phyloP scores from a whole-genome alignment of 2,888 invertebrate genomes.

The Chloromyia formosa region DNA sequence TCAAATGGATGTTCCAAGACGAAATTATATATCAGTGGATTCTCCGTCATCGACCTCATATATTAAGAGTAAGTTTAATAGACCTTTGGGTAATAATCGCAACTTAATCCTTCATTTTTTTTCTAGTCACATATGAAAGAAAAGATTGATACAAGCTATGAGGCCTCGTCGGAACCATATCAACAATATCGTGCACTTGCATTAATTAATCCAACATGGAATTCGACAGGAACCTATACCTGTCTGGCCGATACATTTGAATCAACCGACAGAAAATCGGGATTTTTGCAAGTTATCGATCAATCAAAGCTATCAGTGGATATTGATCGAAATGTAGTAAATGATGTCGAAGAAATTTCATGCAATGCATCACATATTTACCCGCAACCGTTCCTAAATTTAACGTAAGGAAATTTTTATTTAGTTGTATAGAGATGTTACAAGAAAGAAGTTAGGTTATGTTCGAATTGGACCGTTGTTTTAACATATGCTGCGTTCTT shows the following conservation, averaged over 20 bases:
- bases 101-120: slow-evolving; percentile 14
- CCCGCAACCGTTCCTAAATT: slow-evolving; percentile 51
- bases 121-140: slow-evolving; percentile 61
- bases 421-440: background rate
- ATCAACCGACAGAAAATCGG: slow-evolving; percentile 65
- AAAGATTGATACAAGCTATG: slow-evolving; percentile 71
- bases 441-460: background rate
- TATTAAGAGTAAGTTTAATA: slow-evolving; percentile 65
- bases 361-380: slow-evolving; percentile 51
- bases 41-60: slow-evolving; percentile 73
- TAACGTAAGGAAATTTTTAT: slow-evolving; percentile 49
- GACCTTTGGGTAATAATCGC: too few species aligned
- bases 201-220: slow-evolving; percentile 73
- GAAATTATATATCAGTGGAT: slow-evolving; percentile 85
- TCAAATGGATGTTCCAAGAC: slow-evolving; percentile 79
- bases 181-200: slow-evolving; percentile 76
- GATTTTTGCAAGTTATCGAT: slow-evolving; percentile 52
- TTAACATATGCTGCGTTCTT: too few species aligned
- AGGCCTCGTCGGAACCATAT: slow-evolving; percentile 72
- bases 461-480: too few species aligned
- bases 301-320: slow-evolving; percentile 50
- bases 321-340: slow-evolving; percentile 50
- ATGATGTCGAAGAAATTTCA: slow-evolving; percentile 52
- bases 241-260: slow-evolving; percentile 67
- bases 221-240: slow-evolving; percentile 77